Evolutionary conservation across 2,797 vertebrate species (phyloP), one percentile per base, ranked within the genome.

Genomic region (Pipistrellus pipistrellus): DNA sequence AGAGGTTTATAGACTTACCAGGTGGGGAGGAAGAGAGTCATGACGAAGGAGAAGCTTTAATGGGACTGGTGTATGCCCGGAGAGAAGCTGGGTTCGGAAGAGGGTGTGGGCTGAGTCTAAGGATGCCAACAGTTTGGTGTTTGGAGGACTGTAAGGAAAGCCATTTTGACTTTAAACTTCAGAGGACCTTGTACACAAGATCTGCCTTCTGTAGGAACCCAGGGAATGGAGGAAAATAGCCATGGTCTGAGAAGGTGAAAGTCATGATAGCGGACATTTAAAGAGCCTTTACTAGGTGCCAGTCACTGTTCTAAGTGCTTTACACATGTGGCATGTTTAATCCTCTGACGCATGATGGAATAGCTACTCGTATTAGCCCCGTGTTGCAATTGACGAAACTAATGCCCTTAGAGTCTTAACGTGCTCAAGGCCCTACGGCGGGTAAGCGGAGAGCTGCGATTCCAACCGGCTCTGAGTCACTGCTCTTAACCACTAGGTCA

Each of bases 401-500:
- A 30, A 85, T 73, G 35, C 38, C 27, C 4, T 0, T 14, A 41
- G 68, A 71, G 84, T 89, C 75, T 92, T 81, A 68, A 64, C 25
- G 2, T 55, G 46, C n/a, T 86, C 81, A 83, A 76, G 88, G 78
- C 27, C 41, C 55, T 38, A 53, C 11, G 20, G n/a, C 41, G 80
- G 53, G 46, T 78, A 32, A 46, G 30, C 27, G 86, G 66, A 53
- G 51, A 92, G 71, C 86, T 32, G 84, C 51, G 85, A 62, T 75
- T 76, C 77, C 48, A 83, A 8, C 53, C 30, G 82, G 20, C 81
- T 93, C 77, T 68, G 64, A 89, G 72, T 96, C 84, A 89, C 30
- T 41, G n/a, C 38, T 75, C n/a, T 88, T 82, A 69, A 62, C 87
- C 15, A 69, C 78, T 6, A 1, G 66, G 89, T 92, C 85, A 95